phyloP scores from a whole-genome alignment of 2,113 vertebrate species.

The Melanotaenia duboulayi region DNA sequence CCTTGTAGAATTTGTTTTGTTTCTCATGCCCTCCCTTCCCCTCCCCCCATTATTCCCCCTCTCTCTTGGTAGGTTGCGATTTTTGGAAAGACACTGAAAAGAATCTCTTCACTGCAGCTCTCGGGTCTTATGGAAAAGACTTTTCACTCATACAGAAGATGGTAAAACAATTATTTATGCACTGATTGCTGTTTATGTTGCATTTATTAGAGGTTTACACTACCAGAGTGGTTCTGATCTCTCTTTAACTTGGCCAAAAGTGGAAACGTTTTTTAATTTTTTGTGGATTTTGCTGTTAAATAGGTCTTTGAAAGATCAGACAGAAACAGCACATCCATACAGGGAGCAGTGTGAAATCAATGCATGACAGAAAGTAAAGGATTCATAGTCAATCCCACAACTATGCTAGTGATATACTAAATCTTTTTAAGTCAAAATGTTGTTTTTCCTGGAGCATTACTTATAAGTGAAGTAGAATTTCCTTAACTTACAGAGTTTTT shows the following conservation, averaged over 20 bases:
- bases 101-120: conserved; percentile 73
- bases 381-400: neutral
- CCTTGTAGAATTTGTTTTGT: conserved; percentile 28
- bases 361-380: neutral
- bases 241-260: neutral
- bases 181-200: neutral
- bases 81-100: conserved; percentile 80
- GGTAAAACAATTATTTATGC: conserved; percentile 61
- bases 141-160: conserved; percentile 80
- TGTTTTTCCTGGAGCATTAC: neutral
- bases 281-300: neutral
- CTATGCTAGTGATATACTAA: neutral
- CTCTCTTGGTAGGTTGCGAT: conserved; percentile 73
- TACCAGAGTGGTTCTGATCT: neutral
- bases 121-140: conserved; percentile 77
- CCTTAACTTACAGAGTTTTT: neutral
- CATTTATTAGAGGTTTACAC: neutral
- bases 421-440: neutral
- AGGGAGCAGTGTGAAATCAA: neutral
- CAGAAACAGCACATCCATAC: neutral
- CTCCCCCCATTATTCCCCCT: neutral
- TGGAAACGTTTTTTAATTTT: neutral
- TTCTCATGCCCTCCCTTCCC: neutral
- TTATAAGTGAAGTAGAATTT: neutral
- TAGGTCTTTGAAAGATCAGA: neutral